These are phyloP conservation scores for Pycnonotus jocosus DNA, from an alignment of 2,113 vertebrate genomes.

Conservation along the genomic window DNA sequence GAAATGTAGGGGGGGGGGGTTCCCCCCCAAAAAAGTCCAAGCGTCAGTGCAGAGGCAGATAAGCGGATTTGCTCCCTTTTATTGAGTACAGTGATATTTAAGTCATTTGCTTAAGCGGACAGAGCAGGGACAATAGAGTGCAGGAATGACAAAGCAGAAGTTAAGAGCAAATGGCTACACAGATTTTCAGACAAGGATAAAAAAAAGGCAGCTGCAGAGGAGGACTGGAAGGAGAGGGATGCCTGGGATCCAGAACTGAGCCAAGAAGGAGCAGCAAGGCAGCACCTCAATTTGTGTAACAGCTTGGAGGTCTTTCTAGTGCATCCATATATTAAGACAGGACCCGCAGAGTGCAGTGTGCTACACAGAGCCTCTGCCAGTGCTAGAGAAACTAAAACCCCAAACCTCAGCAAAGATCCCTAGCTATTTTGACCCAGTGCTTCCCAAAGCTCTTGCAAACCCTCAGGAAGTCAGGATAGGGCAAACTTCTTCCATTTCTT, in stretches of 20 bases:
- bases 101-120: background rate
- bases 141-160: background rate
- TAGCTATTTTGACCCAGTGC: background rate
- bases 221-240: background rate
- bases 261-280: background rate
- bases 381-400: rapidly evolving
- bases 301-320: background rate
- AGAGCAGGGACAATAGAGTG: background rate
- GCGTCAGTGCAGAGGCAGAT: background rate
- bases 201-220: background rate
- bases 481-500: rapidly evolving
- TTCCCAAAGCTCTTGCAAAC: background rate
- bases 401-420: background rate
- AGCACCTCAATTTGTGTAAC: background rate
- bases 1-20: background rate
- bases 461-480: background rate
- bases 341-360: rapidly evolving
- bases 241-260: rapidly evolving
- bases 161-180: rapidly evolving
- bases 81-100: background rate
- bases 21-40: background rate
- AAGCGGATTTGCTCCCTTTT: background rate
- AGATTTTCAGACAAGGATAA: background rate
- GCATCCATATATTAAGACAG: background rate
- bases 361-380: rapidly evolving